Percentiles rank a stretch among this genome's conserved stretches.
Evolutionary conservation across 2,113 vertebrate species (phyloP).

Genomic region (Platysteira castanea): DNA sequence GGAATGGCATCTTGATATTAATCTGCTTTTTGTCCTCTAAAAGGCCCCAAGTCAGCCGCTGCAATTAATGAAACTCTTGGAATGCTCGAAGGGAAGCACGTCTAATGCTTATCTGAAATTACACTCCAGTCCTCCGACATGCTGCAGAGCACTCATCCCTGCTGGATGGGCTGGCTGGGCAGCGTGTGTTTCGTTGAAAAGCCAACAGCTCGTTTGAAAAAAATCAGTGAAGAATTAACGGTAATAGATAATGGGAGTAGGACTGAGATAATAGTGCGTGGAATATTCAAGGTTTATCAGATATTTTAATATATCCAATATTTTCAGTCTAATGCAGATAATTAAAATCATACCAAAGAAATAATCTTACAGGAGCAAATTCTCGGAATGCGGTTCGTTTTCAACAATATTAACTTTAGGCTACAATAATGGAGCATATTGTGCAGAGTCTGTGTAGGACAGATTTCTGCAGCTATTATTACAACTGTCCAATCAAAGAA

Average conservation of each 20-base stretch:
- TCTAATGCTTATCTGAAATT: not conserved
- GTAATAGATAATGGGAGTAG: not conserved
- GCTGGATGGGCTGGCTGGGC: not conserved
- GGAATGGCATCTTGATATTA: not conserved
- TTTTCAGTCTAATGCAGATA: not conserved
- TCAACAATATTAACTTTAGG: not conserved
- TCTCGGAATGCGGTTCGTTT: accelerated
- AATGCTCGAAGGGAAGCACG: not conserved
- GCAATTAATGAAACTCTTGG: not conserved
- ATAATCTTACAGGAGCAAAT: not conserved
- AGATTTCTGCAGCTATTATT: not conserved
- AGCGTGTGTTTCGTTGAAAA: not conserved
- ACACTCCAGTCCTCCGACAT: not conserved
- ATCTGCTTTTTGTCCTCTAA: not conserved
- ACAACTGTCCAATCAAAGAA: not conserved
- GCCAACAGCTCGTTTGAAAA: not conserved
- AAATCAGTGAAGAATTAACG: not conserved
- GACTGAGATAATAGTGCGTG: not conserved
- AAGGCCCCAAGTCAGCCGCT: not conserved
- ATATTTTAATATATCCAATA: not conserved
- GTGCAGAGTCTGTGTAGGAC: not conserved
- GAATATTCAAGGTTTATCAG: not conserved
- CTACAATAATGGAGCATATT: not conserved
- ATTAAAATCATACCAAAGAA: not conserved
- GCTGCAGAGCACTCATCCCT: not conserved